These are phyloP conservation scores for Corythucha ciliata DNA, from an alignment of 2,888 invertebrate species.

Conservation along the genomic window DNA sequence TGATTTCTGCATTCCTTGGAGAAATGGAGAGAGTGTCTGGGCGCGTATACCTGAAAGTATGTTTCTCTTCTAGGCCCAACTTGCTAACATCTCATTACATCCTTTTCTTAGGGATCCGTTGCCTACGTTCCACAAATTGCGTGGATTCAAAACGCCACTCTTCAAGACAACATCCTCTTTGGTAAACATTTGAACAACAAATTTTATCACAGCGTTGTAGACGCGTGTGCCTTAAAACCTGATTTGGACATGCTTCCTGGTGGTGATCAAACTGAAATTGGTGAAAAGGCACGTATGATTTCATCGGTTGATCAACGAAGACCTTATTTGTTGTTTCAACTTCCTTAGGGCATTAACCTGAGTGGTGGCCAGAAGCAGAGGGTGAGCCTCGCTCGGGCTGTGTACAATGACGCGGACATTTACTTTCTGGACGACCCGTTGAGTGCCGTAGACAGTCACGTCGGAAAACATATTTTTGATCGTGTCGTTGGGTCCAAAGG, in stretches of 20 bases:
- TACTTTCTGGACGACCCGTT: conserved; percentile 54
- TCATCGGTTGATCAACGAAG: background rate
- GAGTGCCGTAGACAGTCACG: conserved; percentile 55
- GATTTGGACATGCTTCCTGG: conserved; percentile 90
- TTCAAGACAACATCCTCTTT: conserved; percentile 89
- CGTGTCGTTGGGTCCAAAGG: conserved; percentile 49
- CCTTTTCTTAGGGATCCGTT: conserved; percentile 43
- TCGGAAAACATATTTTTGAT: conserved; percentile 55
- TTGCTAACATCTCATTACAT: background rate
- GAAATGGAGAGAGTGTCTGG: conserved; percentile 87
- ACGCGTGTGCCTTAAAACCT: conserved; percentile 80
- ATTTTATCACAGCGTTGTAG: conserved; percentile 69
- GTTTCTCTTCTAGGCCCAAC: conserved; percentile 4
- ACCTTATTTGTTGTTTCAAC: background rate
- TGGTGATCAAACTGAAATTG: conserved; percentile 95
- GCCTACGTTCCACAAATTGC: conserved; percentile 93
- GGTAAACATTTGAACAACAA: conserved; percentile 62
- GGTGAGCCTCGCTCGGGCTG: conserved; percentile 46
- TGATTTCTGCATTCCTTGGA: conserved; percentile 75
- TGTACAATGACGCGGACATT: conserved; percentile 45
- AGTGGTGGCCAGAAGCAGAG: conserved; percentile 46
- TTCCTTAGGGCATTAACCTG: conserved; percentile 43
- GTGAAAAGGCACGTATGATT: conserved; percentile 59
- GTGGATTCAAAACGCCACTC: conserved; percentile 95
- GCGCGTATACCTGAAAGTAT: conserved; percentile 58